Evolutionary conservation across 2,888 invertebrate genomes (phyloP).

Genomic region (Ophonus ardosiacus): DNA sequence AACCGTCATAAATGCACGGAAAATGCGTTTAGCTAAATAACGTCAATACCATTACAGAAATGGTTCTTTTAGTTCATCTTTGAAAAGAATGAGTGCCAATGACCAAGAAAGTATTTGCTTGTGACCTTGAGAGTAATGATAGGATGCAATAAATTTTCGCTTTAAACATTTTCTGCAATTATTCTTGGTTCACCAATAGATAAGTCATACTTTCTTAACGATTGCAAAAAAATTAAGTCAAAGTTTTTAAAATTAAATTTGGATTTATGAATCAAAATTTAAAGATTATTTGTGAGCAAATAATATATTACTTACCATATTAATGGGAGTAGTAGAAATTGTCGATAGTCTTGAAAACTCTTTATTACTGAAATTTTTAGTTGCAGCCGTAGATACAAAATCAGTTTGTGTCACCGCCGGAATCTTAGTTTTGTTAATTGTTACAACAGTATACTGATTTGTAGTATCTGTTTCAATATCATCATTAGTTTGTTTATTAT

Average conservation of each 20-base stretch:
- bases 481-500: constrained; percentile 22
- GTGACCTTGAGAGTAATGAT: constrained; percentile 51
- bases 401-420: constrained; percentile 19
- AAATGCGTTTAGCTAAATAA: background rate
- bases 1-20: constrained; percentile 6
- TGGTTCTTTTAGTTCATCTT: constrained; percentile 41
- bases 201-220: background rate
- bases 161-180: constrained; percentile 15
- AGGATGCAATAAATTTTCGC: constrained; percentile 44
- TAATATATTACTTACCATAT: constrained; percentile 17
- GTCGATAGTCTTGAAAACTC: constrained; percentile 21
- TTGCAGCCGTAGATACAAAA: constrained; percentile 9
- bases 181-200: background rate
- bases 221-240: background rate
- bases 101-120: constrained; percentile 49
- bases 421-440: constrained; percentile 31
- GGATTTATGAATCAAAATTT: too few relatives aligned
- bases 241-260: too few relatives aligned
- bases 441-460: constrained; percentile 36
- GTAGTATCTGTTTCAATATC: constrained; percentile 12
- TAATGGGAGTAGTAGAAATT: constrained; percentile 20
- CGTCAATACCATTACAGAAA: constrained; percentile 22
- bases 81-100: constrained; percentile 47
- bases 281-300: too few relatives aligned
- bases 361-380: constrained; percentile 8